Conservation (phyloP, 37 sponge, comb jelly and placozoan genomes). For the Theonella swinhoei region DNA sequence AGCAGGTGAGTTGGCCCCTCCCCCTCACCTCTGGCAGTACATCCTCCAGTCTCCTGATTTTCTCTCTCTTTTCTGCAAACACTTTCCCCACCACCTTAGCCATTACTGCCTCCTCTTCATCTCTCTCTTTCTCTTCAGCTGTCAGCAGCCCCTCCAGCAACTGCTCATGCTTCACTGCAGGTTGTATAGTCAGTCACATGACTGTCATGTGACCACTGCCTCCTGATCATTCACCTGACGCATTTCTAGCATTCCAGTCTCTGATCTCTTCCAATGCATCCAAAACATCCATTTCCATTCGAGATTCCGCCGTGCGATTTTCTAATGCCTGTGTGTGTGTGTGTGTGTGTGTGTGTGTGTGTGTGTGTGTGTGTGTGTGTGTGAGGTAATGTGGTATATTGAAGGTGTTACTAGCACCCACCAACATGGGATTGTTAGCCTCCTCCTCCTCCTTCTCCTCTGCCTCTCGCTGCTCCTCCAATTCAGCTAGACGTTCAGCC, state of each 20-base stretch:
- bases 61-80: slow-evolving; percentile 38
- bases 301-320: slow-evolving; percentile 92
- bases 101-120: slow-evolving; percentile 68
- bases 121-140: slow-evolving; percentile 43
- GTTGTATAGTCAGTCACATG: not conserved
- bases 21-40: not conserved
- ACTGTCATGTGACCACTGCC: not conserved
- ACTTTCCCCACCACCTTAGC: slow-evolving; percentile 66
- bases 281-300: slow-evolving; percentile 96
- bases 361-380: not conserved
- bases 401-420: no score
- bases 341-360: no score
- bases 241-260: slow-evolving; percentile 92
- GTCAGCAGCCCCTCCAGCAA: slow-evolving; percentile 68
- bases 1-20: not conserved
- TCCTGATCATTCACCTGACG: slow-evolving; percentile 51
- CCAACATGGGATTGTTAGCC: slow-evolving; percentile 95
- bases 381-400: no score
- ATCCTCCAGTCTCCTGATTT: slow-evolving; percentile 56
- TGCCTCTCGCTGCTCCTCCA: slow-evolving; percentile 71
- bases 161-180: slow-evolving; percentile 56
- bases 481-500: slow-evolving; percentile 85
- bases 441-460: slow-evolving; percentile 94
- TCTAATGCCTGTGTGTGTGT: slow-evolving; percentile 60
- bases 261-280: slow-evolving; percentile 97